Base-by-base conservation (phyloP, 35 echinoderm and acorn worm genomes). In the Ophiothrix spiculata region DNA sequence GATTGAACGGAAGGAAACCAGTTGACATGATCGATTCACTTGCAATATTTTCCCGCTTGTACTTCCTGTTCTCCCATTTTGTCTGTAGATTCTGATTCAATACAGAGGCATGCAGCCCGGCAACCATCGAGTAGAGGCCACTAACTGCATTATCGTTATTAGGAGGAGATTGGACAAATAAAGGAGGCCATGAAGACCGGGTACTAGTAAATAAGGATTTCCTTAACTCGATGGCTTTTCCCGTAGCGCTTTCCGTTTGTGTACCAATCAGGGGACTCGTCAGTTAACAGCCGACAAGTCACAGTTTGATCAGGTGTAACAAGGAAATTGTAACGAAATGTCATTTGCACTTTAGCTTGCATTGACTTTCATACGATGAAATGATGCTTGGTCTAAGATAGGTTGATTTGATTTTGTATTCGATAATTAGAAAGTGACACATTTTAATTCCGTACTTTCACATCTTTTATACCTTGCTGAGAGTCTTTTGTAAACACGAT, bases 11-110 rank as follows among this genome's bases (percentile, higher is more conserved):
- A 90, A 90, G 88, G 88, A 90, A 90, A 75, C 37, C 77, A 40
- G 81, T 90, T 90, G 88, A 90, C 81, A 90, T 76, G 88, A 90
- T 90, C 88, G 88, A 90, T 90, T 90, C 78, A 63, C 88, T 75
- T 80, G 78, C 80, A 81, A 84, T 83, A 76, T 90, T 90, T 90
- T 90, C 81, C 35, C 88, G 80, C 88, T 80, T 69, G 88, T 75
- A 81, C 79, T 90, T 90, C 88, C 88, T 90, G 80, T 45, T 33
- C 73, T 23, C 36, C 81, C 81, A 84, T 56, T 84, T 84, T 84
- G 81, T 60, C 81, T 60, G 81, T 56, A 19, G 28, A 64, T 84
- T 84, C 81, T 56, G 81, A 64, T 84, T 60, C 81, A 84, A 63
- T 84, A 37, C 42, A 36, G 34, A 25, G 54, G 25, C 35, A 13